phyloP scores from a whole-genome alignment of 2,113 vertebrate species.

The Panthera tigris region DNA sequence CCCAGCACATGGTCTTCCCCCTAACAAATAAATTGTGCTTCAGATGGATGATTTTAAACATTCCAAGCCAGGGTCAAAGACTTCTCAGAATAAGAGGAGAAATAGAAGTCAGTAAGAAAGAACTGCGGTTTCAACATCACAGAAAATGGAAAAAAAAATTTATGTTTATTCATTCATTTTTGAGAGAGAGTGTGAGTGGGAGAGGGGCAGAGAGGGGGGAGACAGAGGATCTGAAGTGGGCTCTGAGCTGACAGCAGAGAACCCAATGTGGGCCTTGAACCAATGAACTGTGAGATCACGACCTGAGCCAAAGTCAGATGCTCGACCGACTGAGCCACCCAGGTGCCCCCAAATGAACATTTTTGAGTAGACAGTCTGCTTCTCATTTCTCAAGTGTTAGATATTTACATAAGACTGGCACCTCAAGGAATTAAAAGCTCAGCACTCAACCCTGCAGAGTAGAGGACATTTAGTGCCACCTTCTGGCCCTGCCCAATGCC shows the following conservation, averaged over 20 bases:
- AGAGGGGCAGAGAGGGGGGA: too few species aligned
- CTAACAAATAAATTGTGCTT: conserved; percentile 4
- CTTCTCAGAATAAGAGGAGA: background rate
- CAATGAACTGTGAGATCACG: too few species aligned
- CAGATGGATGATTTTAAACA: background rate
- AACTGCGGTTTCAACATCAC: background rate
- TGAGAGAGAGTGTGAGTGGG: too few species aligned
- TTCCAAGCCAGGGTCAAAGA: background rate
- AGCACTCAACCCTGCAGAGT: background rate
- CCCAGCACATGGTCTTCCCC: background rate
- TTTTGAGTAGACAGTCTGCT: background rate
- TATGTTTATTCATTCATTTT: too few species aligned
- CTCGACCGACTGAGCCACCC: too few species aligned
- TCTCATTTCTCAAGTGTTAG: background rate
- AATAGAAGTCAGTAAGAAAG: background rate
- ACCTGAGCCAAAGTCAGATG: too few species aligned
- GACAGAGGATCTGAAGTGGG: too few species aligned
- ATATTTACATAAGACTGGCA: background rate
- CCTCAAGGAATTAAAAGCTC: background rate
- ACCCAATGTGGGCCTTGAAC: too few species aligned
- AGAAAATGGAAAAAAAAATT: background rate
- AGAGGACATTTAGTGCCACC: background rate
- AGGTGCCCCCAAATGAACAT: background rate
- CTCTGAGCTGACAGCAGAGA: too few species aligned
- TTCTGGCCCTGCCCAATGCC: background rate